Base-by-base conservation (phyloP, 2,797 vertebrate species). In the Amblyopsis hoosieri region DNA sequence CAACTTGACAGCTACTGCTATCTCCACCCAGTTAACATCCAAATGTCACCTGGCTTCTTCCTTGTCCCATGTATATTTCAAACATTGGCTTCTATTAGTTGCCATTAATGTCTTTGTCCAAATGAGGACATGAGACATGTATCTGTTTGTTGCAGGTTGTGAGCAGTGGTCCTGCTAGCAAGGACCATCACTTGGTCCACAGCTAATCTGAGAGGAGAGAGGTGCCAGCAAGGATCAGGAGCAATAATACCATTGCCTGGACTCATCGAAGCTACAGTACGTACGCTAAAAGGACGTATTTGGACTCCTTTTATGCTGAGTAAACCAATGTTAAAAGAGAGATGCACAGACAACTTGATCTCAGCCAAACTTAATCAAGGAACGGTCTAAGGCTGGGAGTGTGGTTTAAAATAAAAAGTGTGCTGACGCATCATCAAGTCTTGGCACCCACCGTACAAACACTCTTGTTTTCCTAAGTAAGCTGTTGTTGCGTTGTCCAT, bases 361-460 rank as follows among this genome's bases (percentile, higher is more conserved):
- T 75, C 45, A 1, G 57, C 42, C 73, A 69, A 78, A 81, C 62
- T 19, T 9, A 8, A 56, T 74, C 80, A 94, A 91, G 90, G 76
- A 92, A 66, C 93, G 90, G 10, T 72, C 87, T 82, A 84, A 93
- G 60, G 88, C 90, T 0, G 91, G 91, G 91, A 93, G 90, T 0
- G 90, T 94, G 60, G 85, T 93, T 85, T 92, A 93, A 83, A 87
- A 93, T 29, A 29, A 29, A 29, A 0, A 80, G 91, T 8, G 87
- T 94, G 73, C 90, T 95, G 66, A 93, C 91, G 0, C 93, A 92
- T 78, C 91, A 91, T 76, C 74, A 72, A 74, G 85, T 92, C 77
- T 95, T 95, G 78, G 71, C 94, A 23, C 91, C 87, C 0, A 86
- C 91, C 89, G 47, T 1, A 29, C 55, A 1, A 62, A 60, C 57